A percentile compares a stretch with the other conserved stretches of the same genome.
These are phyloP conservation scores for Hylomyscus alleni DNA, from an alignment of 2,797 vertebrate species.

Conservation along the genomic window DNA sequence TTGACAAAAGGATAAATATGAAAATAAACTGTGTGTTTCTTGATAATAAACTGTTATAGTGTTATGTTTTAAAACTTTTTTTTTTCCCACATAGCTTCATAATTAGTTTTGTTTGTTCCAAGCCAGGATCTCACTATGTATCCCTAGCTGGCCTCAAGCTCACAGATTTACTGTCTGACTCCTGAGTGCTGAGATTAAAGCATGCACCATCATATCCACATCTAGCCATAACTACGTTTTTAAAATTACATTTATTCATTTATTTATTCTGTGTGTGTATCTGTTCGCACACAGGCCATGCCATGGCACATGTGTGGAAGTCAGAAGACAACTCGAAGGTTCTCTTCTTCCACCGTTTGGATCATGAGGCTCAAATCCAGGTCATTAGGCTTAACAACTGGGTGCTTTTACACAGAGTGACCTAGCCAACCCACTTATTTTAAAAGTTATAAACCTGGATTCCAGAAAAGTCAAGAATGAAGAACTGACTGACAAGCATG, in stretches of 20 bases:
- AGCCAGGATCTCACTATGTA: background rate
- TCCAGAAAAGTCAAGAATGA: slow-evolving; percentile 37
- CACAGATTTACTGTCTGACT: background rate
- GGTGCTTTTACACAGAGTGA: background rate
- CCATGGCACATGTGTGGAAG: background rate
- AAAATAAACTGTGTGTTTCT: slow-evolving; percentile 18
- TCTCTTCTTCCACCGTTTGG: background rate
- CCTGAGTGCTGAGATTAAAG: background rate
- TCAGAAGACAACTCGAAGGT: background rate
- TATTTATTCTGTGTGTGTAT: background rate
- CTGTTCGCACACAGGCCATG: background rate
- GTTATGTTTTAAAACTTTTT: slow-evolving; percentile 13
- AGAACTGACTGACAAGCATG: background rate
- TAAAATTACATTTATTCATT: background rate
- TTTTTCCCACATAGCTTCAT: background rate
- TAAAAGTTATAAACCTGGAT: slow-evolving; percentile 12
- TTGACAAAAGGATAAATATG: background rate
- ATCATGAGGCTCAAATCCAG: background rate
- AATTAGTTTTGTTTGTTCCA: background rate
- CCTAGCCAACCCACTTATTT: background rate
- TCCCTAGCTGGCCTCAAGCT: background rate
- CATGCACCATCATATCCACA: background rate
- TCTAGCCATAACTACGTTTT: background rate
- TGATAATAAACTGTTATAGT: background rate
- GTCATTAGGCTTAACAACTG: background rate